These are phyloP conservation scores for Protonemura montana DNA, from an alignment of 2,888 invertebrate species.

Conservation along the genomic window DNA sequence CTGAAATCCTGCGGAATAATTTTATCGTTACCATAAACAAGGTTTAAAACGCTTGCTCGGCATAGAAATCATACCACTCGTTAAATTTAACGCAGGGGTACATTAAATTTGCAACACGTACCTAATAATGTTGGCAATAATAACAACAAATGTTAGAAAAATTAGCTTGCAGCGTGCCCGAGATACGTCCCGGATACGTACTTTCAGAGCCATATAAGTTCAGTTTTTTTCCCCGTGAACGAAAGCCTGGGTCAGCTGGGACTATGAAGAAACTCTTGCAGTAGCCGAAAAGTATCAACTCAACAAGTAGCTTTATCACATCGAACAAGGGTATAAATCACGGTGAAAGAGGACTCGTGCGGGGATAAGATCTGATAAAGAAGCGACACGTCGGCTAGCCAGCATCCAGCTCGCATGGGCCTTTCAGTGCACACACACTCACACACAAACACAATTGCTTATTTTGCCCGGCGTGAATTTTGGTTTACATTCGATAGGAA, in stretches of 20 bases:
- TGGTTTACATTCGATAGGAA: neutral
- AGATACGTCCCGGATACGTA: too few species aligned
- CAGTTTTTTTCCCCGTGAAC: too few species aligned
- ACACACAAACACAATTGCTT: neutral
- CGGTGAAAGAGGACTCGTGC: conserved; percentile 26
- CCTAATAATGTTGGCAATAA: neutral
- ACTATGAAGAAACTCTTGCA: neutral
- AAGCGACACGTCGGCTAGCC: neutral
- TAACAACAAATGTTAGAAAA: neutral
- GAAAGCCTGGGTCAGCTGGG: too few species aligned
- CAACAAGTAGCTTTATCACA: conserved; percentile 17
- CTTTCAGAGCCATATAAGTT: too few species aligned
- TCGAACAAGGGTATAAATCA: conserved; percentile 36
- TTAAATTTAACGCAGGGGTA: neutral
- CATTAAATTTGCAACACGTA: neutral
- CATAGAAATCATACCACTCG: neutral
- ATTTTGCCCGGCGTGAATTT: neutral
- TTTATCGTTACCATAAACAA: neutral
- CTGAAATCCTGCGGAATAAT: neutral
- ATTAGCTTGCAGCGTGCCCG: neutral
- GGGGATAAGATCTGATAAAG: conserved; percentile 24
- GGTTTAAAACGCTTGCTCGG: neutral
- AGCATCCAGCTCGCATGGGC: neutral
- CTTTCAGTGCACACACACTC: neutral
- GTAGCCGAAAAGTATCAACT: conserved; percentile 1